Conservation (phyloP, 1,140 invertebrate genomes). For the Schlechtendalia chinensis region DNA sequence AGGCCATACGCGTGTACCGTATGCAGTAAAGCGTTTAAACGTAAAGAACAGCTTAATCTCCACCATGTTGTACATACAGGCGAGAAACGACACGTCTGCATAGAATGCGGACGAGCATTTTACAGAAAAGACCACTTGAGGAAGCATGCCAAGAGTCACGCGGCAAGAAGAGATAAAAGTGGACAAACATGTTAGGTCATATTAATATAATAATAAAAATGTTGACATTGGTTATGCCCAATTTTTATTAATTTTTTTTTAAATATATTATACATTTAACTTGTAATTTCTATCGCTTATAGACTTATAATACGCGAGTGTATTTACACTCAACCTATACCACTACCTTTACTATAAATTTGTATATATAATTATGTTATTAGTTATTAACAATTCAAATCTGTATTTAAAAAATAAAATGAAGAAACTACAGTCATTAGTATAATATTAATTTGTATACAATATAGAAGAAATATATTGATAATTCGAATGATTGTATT, state of each 20-base stretch:
- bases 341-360: conserved; percentile 10
- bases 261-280: not conserved
- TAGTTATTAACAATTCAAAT: conserved; percentile 5
- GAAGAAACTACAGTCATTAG: not conserved
- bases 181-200: conserved; percentile 57
- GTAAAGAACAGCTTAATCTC: conserved; percentile 61
- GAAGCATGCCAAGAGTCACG: conserved; percentile 63
- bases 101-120: conserved; percentile 62
- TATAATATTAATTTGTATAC: not conserved
- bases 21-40: conserved; percentile 61
- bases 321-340: conserved; percentile 9
- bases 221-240: not conserved
- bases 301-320: not conserved
- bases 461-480: conserved; percentile 24
- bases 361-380: conserved; percentile 30
- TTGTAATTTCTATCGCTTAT: conserved; percentile 25
- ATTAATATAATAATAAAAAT: not conserved
- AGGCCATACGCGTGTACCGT: conserved; percentile 60
- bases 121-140: conserved; percentile 62
- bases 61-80: conserved; percentile 59
- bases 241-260: conserved; percentile 6
- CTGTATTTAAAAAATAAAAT: conserved; percentile 1
- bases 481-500: not conserved
- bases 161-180: conserved; percentile 66
- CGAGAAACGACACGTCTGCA: conserved; percentile 59